Base-by-base conservation (phyloP, 2,113 vertebrate species). In the Clarias batrachus region DNA sequence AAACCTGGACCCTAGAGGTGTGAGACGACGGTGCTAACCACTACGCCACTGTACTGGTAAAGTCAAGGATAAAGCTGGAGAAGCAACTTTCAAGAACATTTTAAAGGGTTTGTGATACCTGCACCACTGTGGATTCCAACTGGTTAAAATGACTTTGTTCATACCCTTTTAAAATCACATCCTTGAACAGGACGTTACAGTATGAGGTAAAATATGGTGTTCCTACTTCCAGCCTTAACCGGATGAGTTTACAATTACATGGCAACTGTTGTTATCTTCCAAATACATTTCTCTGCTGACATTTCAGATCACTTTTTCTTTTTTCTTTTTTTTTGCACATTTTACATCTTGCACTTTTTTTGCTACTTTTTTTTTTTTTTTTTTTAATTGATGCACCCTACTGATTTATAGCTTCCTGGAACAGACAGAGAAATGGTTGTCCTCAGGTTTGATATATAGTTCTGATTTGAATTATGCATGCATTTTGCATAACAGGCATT, bases 401-500 rank as follows among this genome's bases (percentile, higher is more conserved):
- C 56, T 90, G 89, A 86, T 88, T 41, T 80, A 88, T 84, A 79
- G 68, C 77, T 82, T 86, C 59, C 85, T 73, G 48, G 70, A 62
- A 85, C 56, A 37, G 33, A 57, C 52, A 86, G 60, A 54, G 25
- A 81, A 87, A 87, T 81, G 68, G 33, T n/a, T 81, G 86, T 77
- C 48, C 14, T 79, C 27, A 3, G 33, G 27, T 87, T 87, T 89
- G 86, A 89, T 87, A 78, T 84, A 76, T 76, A 56, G 70, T 56
- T 65, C 73, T 68, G 60, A 4, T 56, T 89, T 87, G 56, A 88
- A 87, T 89, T 89, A 87, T 89, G 83, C 82, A 85, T 84, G 88
- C 74, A 27, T 87, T 86, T 88, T 89, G 88, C 88, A 88, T 89
- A 88, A 85, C 70, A 78, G 33, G 84, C 88, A 88, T 87, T 90